Percentiles rank a stretch among this genome's conserved stretches.
These are phyloP conservation scores for Amiota mariae DNA, from an alignment of 2,888 invertebrate species.

Conservation along the genomic window DNA sequence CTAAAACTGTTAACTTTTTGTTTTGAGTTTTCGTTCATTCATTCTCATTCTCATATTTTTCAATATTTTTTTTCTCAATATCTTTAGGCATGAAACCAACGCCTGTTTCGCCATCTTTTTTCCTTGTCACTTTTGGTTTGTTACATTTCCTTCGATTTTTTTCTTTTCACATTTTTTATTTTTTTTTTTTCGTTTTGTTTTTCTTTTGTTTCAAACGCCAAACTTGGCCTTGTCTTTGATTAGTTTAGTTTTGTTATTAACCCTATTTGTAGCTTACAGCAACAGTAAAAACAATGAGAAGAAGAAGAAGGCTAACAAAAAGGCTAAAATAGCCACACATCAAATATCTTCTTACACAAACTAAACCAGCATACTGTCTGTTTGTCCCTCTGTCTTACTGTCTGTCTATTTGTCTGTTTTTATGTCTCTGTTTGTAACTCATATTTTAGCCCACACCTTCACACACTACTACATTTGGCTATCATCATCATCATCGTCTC, in stretches of 20 bases:
- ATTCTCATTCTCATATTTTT: background rate
- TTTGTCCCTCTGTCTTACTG: constrained; percentile 23
- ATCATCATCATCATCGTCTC: too few relatives aligned
- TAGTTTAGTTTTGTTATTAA: constrained; percentile 32
- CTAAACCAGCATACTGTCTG: background rate
- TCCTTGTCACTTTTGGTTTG: background rate
- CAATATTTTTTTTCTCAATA: background rate
- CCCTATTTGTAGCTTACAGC: constrained; percentile 19
- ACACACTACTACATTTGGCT: background rate
- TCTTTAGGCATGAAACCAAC: background rate
- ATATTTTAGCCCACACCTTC: background rate
- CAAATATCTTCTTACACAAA: constrained; percentile 13
- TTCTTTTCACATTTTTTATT: background rate
- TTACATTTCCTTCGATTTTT: background rate
- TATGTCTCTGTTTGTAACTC: background rate
- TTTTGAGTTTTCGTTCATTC: too few relatives aligned
- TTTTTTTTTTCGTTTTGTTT: background rate
- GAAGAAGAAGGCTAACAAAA: too few relatives aligned
- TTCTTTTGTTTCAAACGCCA: background rate
- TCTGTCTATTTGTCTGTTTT: constrained; percentile 27
- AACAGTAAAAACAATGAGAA: too few relatives aligned
- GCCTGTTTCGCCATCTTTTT: background rate
- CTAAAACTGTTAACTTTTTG: constrained; percentile 21
- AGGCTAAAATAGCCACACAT: too few relatives aligned
- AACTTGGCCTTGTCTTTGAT: constrained; percentile 33